These are phyloP conservation scores for Sarcophaga caerulescens DNA, from an alignment of 2,888 invertebrate genomes.

Conservation along the genomic window DNA sequence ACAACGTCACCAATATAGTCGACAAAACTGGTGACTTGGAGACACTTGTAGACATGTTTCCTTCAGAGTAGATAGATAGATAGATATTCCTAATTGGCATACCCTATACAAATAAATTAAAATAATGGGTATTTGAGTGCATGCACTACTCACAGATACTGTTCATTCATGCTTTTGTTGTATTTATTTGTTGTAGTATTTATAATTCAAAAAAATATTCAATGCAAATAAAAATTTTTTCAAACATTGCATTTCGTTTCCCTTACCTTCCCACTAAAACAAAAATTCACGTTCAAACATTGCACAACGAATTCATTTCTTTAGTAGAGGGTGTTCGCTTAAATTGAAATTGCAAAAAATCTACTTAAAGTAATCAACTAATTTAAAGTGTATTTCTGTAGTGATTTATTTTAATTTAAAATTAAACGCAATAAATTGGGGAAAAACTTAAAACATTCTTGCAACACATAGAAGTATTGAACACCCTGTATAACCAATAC, in stretches of 20 bases:
- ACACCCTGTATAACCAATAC: not conserved
- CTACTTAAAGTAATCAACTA: too few relatives aligned
- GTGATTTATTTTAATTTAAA: too few relatives aligned
- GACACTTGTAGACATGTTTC: too few relatives aligned
- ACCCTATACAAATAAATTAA: not conserved
- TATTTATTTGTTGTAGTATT: conserved; percentile 32
- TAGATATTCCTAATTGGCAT: not conserved
- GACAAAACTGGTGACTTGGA: too few relatives aligned
- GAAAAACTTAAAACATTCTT: not conserved
- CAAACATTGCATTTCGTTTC: conserved; percentile 53
- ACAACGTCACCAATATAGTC: too few relatives aligned
- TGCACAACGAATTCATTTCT: not conserved
- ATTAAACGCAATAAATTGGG: too few relatives aligned
- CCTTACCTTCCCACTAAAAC: not conserved
- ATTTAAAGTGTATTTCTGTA: too few relatives aligned
- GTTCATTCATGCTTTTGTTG: conserved; percentile 24
- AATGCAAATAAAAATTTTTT: conserved; percentile 55
- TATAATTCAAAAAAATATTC: conserved; percentile 55
- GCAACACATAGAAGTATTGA: not conserved
- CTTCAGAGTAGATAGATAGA: too few relatives aligned
- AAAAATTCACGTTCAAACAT: not conserved
- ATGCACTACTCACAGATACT: not conserved
- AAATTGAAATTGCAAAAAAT: too few relatives aligned
- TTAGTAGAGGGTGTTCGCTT: not conserved
- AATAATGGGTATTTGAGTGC: not conserved